phyloP scores from a whole-genome alignment of 2,888 invertebrate species.

The Sphaerophoria taeniata region DNA sequence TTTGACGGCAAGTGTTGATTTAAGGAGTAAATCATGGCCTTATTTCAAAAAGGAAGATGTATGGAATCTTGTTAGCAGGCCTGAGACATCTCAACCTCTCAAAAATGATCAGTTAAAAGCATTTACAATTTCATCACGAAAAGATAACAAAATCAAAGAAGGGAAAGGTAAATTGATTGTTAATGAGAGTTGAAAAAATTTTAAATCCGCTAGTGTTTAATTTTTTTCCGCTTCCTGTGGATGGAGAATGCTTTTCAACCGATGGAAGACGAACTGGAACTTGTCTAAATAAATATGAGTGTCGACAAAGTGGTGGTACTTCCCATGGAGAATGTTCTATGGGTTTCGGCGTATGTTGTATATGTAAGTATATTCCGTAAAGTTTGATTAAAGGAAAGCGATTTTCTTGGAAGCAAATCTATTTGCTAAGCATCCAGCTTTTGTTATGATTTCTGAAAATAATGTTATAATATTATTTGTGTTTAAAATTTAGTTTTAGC shows the following conservation, averaged over 20 bases:
- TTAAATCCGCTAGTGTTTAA: slow-evolving; percentile 86
- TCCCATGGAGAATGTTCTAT: slow-evolving; percentile 91
- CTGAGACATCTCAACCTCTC: neutral
- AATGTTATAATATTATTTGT: too few species aligned
- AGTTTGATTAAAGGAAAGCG: too few species aligned
- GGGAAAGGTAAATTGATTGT: slow-evolving; percentile 38
- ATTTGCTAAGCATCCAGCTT: too few species aligned
- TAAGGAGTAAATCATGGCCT: slow-evolving; percentile 77
- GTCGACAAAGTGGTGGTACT: slow-evolving; percentile 87
- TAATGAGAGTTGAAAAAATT: neutral
- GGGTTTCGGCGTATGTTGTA: slow-evolving; percentile 93
- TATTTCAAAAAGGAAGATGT: slow-evolving; percentile 81
- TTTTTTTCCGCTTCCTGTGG: slow-evolving; percentile 92
- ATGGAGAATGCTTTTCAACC: slow-evolving; percentile 90
- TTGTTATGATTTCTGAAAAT: too few species aligned
- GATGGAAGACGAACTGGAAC: slow-evolving; percentile 89
- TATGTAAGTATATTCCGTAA: slow-evolving; percentile 86
- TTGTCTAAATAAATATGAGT: slow-evolving; percentile 93
- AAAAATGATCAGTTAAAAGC: neutral
- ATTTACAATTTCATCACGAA: neutral
- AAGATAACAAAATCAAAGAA: slow-evolving; percentile 9
- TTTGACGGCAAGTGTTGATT: slow-evolving; percentile 18
- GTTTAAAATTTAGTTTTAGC: slow-evolving; percentile 86
- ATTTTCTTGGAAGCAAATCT: too few species aligned
- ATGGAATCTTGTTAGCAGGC: slow-evolving; percentile 77